Evolutionary conservation across 2,797 vertebrate genomes (phyloP), one percentile per base, ranked within the genome.

Genomic region (Chromis chromis): DNA sequence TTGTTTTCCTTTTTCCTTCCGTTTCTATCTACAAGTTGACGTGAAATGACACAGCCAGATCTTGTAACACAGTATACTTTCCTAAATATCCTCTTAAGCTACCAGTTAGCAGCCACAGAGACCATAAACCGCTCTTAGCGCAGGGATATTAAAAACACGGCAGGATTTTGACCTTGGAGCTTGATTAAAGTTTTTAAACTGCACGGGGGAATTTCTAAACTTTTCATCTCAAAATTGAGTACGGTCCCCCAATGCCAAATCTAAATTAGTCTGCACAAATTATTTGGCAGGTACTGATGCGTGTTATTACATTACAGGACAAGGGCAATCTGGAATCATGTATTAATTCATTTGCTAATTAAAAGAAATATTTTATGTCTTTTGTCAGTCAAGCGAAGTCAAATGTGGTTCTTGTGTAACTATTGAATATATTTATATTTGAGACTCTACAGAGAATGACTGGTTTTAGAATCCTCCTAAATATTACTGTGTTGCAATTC

Each of bases 221-320:
- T 81, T 89, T 77, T 82, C 76, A 86, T 76, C 73, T 71, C 4
- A 81, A 75, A 79, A 83, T 76, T 76, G 73, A 81, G 49, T 46
- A 3, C 10, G 0, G 16, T 31, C 65, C 76, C 48, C 11, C 46
- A 58, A 76, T 50, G 80, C 74, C 70, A 73, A 75, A 73, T 72
- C 68, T 52, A 83, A 86, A 84, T 87, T 61, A 82, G 86, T 62
- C 75, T 22, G 46, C 16, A 12, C 54, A 64, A 86, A 86, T 65
- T 39, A 76, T 85, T 86, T 81, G 89, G 78, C 82, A 78, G 77
- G 74, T 85, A 80, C 61, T 79, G 83, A 78, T 81, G 83, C 85
- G 72, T 88, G 88, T 86, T 78, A 88, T 89, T 89, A 69, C 79
- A 84, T 85, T 82, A 76, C 68, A 74, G 83, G 82, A 85, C 86